Base-by-base conservation (phyloP, 2,113 vertebrate species). In the Phrynosoma blainvillii region DNA sequence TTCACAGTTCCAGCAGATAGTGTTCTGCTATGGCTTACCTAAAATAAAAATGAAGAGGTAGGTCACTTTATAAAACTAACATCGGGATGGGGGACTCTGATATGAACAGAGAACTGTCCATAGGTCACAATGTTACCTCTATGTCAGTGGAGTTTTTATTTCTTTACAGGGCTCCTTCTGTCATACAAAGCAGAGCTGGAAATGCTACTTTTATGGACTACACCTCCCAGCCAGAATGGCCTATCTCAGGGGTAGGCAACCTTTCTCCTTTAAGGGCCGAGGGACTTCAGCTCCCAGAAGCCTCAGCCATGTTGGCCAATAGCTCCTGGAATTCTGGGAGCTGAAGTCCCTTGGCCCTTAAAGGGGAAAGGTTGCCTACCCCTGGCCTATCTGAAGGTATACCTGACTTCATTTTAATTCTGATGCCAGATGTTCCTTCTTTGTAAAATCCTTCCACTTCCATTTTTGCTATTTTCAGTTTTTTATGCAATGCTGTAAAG, bases 1-100 rank as follows among this genome's bases (percentile, higher is more conserved):
- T 81, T 74, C 59, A 2, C 10, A 23, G 62, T 87, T 90, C 92
- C 93, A 96, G 92, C 88, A 96, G 94, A 91, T 94, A 93, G 94
- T 92, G 91, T 91, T 92, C 90, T 88, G 84, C 90, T n/a, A 25
- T 94, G 94, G 40, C 86, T 40, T 90, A 76, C 77, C 30, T 42
- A 74, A 70, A 83, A 65, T 18, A 74, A 27, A 86, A 86, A 16
- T 62, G 32, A 62, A 54, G 20, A 40, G 18, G 32, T 6, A 65
- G 32, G 13, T 16, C 79, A 80, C 56, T 59, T 82, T 62, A 54
- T 62, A 40, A 66, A 82, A 47, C 74, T 47, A 47, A 47, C 47
- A 47, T 3, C 4, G 47, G 5, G 47, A n/a, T 30, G 6, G 9
- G 18, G 14, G 11, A 47, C 23, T 78, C 32, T 13, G 30, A 52